These are phyloP conservation scores for Pomacea maculata DNA, from an alignment of 1,140 invertebrate genomes.

Conservation along the genomic window DNA sequence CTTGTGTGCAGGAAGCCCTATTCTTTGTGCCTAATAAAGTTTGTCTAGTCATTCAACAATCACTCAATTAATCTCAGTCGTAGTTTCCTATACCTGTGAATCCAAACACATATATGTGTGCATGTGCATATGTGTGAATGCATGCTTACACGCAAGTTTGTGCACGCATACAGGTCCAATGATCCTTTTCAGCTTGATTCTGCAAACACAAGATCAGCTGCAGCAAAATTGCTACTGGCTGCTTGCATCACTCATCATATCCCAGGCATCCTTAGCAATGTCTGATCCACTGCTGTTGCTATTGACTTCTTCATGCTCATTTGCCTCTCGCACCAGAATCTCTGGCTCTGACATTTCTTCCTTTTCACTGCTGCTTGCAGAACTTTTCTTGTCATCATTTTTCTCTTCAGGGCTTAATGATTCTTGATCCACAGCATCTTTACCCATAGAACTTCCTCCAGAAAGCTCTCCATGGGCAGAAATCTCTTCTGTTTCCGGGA, in stretches of 20 bases:
- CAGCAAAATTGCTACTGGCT: neutral
- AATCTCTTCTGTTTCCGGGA: too few relatives aligned
- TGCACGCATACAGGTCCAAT: neutral
- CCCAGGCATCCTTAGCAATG: conserved; percentile 13
- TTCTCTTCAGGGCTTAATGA: neutral
- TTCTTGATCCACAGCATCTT: neutral
- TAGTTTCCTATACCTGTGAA: too few relatives aligned
- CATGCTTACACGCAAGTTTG: neutral
- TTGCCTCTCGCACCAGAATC: neutral
- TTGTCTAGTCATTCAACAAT: too few relatives aligned
- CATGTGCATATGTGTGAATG: neutral
- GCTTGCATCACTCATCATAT: conserved; percentile 17
- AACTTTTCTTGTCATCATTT: conserved; percentile 8
- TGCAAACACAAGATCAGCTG: neutral
- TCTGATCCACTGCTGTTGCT: conserved; percentile 6
- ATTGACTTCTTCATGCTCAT: neutral
- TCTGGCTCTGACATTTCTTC: conserved; percentile 14
- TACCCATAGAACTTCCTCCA: neutral
- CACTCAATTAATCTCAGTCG: too few relatives aligned
- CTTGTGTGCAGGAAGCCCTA: too few relatives aligned
- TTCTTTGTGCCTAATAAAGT: too few relatives aligned
- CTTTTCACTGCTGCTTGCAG: neutral
- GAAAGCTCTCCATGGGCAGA: neutral
- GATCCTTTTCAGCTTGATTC: neutral
- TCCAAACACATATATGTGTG: too few relatives aligned